Percentiles rank a stretch among this genome's conserved stretches.
These are phyloP conservation scores for Micronycteris hirsuta DNA, from an alignment of 2,113 vertebrate genomes.

Conservation along the genomic window DNA sequence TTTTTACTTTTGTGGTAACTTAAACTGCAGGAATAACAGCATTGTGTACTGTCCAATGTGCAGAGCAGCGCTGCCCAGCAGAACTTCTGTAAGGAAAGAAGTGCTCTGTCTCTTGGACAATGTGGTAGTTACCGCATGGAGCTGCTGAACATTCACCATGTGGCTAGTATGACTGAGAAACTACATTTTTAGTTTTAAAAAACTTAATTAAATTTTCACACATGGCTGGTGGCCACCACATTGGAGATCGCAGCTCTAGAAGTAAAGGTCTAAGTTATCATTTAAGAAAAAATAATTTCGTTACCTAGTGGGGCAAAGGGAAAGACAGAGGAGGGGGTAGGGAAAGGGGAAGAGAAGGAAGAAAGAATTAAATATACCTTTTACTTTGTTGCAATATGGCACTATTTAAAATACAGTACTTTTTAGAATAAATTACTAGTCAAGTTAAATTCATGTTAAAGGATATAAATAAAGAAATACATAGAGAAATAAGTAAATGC, in stretches of 20 bases:
- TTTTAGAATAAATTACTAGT: background rate
- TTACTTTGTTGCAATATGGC: background rate
- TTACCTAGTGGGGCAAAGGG: background rate
- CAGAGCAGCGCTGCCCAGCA: background rate
- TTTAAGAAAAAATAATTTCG: background rate
- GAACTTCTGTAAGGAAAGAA: background rate
- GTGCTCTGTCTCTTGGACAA: background rate
- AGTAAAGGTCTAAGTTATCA: background rate
- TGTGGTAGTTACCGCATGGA: background rate
- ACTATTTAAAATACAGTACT: background rate
- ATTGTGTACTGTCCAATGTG: background rate
- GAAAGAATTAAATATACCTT: background rate
- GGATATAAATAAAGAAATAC: background rate
- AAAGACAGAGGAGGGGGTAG: background rate
- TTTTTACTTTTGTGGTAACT: background rate
- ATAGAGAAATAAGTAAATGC: background rate
- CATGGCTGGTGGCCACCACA: background rate
- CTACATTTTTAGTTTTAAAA: background rate
- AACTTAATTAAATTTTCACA: background rate
- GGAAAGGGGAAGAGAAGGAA: background rate
- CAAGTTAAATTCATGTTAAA: conserved; percentile 12
- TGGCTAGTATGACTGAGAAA: background rate
- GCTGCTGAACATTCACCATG: background rate
- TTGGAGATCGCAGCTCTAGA: background rate
- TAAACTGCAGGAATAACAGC: background rate